A percentile compares a stretch with the other conserved stretches of the same genome.
phyloP scores from a whole-genome alignment of 2,888 invertebrate species.

The Xiphydria camelus region DNA sequence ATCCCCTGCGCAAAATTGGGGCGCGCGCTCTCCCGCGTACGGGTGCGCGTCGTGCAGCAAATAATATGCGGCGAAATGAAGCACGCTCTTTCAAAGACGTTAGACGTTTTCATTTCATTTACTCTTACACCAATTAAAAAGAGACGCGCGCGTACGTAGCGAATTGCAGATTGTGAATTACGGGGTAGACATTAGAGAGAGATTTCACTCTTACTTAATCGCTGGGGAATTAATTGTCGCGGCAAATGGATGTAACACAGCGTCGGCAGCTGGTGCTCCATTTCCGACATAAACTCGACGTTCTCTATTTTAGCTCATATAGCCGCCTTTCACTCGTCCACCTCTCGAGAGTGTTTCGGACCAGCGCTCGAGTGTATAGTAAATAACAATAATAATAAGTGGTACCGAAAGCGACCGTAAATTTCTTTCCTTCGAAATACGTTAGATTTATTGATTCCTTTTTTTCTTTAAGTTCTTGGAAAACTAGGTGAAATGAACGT shows the following conservation, averaged over 20 bases:
- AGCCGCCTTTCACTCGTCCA: slow-evolving; percentile 15
- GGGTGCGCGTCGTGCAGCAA: slow-evolving; percentile 11
- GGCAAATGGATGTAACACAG: slow-evolving; percentile 16
- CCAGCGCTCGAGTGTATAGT: too few species aligned
- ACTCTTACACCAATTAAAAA: too few species aligned
- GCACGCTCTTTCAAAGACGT: slow-evolving; percentile 3
- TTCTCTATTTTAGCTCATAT: slow-evolving; percentile 7
- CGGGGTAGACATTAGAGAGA: too few species aligned
- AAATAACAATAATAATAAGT: too few species aligned
- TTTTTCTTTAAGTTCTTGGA: too few species aligned
- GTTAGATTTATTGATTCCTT: too few species aligned
- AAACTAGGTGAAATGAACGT: too few species aligned
- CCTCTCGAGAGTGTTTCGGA: too few species aligned
- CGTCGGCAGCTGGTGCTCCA: slow-evolving; percentile 14
- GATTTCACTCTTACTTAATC: slow-evolving; percentile 15
- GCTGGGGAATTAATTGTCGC: slow-evolving; percentile 14
- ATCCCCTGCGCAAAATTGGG: slow-evolving; percentile 3
- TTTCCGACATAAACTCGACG: slow-evolving; percentile 19
- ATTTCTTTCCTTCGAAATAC: too few species aligned
- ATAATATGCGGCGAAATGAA: slow-evolving; percentile 7
- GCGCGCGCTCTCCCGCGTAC: neutral
- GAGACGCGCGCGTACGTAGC: too few species aligned
- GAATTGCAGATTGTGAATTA: too few species aligned
- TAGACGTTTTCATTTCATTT: neutral
- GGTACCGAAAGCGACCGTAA: too few species aligned